Evolutionary conservation across 2,797 vertebrate genomes (phyloP), one percentile per base, ranked within the genome.

Genomic region (Macroramphosus scolopax): DNA sequence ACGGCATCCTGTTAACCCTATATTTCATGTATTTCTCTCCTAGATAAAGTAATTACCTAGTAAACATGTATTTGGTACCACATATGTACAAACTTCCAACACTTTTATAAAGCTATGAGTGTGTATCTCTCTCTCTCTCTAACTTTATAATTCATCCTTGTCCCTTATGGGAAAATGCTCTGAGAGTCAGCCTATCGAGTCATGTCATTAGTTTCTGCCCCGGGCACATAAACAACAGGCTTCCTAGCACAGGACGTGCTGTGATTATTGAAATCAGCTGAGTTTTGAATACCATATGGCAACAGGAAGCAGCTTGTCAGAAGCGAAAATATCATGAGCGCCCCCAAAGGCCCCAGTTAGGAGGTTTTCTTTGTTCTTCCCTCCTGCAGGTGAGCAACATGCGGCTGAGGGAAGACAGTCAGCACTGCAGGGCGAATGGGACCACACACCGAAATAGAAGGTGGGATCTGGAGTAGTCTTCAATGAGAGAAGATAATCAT

Each of bases 141-240:
- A n/a, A 37, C 56, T 88, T 51, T 75, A 78, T 80, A 60, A 79
- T 83, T 87, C 61, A 80, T 75, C 50, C 73, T 67, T 44, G 47
- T 56, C 54, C 68, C 73, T 54, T 71, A 43, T 46, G 65, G 70
- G 46, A 71, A 33, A 46, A 22, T 22, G 24, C 58, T 67, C 65
- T 62, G 34, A 79, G 75, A 81, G 34, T 51, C 56, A 71, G 47
- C 58, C 75, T 56, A 65, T 70, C 65, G 70, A 59, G 54, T 64
- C 50, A 48, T 66, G 57, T 78, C 74, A 76, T 75, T 72, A 74
- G 59, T 67, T 71, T 60, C 63, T 77, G 58, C 39, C 56, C 51
- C 41, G 25, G 54, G 62, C 59, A 79, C 76, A 66, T 81, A 78
- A 69, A 47, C 66, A 56, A 51, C 54, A 73, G 51, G 54, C 68